phyloP scores from a whole-genome alignment of 30 jellyfish, hydroid and myxozoan genomes.

The Nemopilema nomurai region DNA sequence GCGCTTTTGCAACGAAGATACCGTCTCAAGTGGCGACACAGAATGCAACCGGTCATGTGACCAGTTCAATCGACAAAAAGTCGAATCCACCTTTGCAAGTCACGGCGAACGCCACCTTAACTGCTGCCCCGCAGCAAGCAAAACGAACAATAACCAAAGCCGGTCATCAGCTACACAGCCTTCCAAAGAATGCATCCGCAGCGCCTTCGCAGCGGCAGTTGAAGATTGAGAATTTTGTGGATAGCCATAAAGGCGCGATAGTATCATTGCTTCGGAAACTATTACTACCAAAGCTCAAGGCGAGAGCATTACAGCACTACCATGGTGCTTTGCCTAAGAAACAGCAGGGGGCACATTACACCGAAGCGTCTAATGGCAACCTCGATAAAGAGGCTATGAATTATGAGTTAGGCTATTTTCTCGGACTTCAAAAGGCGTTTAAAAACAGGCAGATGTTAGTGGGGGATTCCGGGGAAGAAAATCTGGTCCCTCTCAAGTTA shows the following conservation, averaged over 20 bases:
- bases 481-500: constrained; percentile 35
- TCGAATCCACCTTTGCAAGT: neutral
- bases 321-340: neutral
- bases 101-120: neutral
- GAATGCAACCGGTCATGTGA: constrained; percentile 1
- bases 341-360: neutral
- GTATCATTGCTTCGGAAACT: constrained; percentile 36
- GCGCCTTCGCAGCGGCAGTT: constrained; percentile 14
- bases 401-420: constrained; percentile 64
- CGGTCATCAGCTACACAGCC: constrained; percentile 4
- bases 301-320: constrained; percentile 53
- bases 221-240: constrained; percentile 47
- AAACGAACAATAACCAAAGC: neutral
- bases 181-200: neutral
- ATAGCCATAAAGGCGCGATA: constrained; percentile 54
- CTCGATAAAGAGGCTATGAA: constrained; percentile 73
- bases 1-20: constrained; percentile 1
- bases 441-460: constrained; percentile 40
- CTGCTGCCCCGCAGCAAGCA: constrained; percentile 1
- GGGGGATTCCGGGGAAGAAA: constrained; percentile 23
- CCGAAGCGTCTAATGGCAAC: constrained; percentile 38
- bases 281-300: constrained; percentile 58
- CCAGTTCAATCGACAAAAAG: neutral
- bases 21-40: neutral
- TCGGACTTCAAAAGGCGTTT: constrained; percentile 65